Base-by-base conservation (phyloP, 1,140 invertebrate genomes). In the Cepaea nemoralis region DNA sequence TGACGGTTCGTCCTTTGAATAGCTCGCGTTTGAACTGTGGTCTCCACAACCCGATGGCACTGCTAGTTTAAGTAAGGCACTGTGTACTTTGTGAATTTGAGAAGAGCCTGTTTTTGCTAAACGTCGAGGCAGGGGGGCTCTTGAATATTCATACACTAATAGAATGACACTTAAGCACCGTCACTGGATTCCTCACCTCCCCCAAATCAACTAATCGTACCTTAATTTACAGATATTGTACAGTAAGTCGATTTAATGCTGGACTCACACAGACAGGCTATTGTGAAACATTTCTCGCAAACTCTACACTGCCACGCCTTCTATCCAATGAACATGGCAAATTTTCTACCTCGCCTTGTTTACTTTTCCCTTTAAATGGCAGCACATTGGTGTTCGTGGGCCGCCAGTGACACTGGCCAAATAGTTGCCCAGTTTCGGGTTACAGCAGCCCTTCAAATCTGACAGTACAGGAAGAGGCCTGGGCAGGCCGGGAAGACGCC, bases 121-220 rank as follows among this genome's bases (percentile, higher is more conserved):
- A 63, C 22, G 59, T 63, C 59, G 59, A 63, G 27, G 27, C 59
- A n/a, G n/a, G 59, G 59, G 59, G 33, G 27, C 27, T 31, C 59
- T 63, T 63, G 59, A 63, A 63, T 63, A 63, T 63, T 63, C 59
- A 63, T 31, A 63, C 59, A 63, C 59, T 31, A 63, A 22, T 31
- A 63, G 59, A 31, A 16, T 63, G 59, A 63, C 59, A 63, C 59
- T 63, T 63, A 5, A 63, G 59, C 27, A 63, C 6, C 50, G 50
- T 31, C n/a, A 63, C 59, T 63, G n/a, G 59, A 63, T 31, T 27
- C n/a, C n/a, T 31, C 27, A 0, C 59, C 27, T 16, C 59, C 16
- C 59, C 59, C 12, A 55, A 55, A 55, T 55, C 50, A 14, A 55
- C 50, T 55, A 55, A 55, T 55, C 50, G 50, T 22, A 14, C 50